phyloP scores from a whole-genome alignment of 2,888 invertebrate genomes.

The Heliconius sara region DNA sequence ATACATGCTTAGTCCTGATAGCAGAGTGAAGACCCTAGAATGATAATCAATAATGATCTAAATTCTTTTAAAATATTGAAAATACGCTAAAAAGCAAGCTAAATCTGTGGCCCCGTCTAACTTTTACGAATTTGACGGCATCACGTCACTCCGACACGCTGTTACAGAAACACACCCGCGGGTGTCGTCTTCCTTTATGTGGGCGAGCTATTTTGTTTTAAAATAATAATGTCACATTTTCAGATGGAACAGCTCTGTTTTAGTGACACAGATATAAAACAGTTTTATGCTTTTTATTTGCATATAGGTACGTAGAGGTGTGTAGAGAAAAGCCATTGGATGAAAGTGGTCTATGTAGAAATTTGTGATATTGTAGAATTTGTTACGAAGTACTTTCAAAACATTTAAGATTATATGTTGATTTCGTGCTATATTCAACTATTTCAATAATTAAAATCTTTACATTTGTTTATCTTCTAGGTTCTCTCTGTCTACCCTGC shows the following conservation, averaged over 20 bases:
- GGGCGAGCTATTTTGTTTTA: constrained; percentile 37
- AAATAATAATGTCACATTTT: constrained; percentile 38
- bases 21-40: too few species aligned
- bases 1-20: too few species aligned
- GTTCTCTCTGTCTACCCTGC: too few species aligned
- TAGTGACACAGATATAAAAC: not conserved
- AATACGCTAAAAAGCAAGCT: not conserved
- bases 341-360: too few species aligned
- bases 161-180: constrained; percentile 39
- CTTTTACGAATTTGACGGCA: constrained; percentile 45
- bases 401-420: too few species aligned
- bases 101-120: constrained; percentile 34
- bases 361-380: too few species aligned
- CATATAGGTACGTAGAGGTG: not conserved
- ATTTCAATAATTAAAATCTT: too few species aligned
- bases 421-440: too few species aligned
- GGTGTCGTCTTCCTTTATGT: constrained; percentile 37
- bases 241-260: constrained; percentile 28
- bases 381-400: too few species aligned
- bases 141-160: constrained; percentile 42
- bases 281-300: not conserved
- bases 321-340: not conserved
- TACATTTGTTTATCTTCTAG: too few species aligned
- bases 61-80: not conserved
- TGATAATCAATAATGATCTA: too few species aligned